These are phyloP conservation scores for Hyles euphorbiae DNA, from an alignment of 1,140 invertebrate species.

Conservation along the genomic window DNA sequence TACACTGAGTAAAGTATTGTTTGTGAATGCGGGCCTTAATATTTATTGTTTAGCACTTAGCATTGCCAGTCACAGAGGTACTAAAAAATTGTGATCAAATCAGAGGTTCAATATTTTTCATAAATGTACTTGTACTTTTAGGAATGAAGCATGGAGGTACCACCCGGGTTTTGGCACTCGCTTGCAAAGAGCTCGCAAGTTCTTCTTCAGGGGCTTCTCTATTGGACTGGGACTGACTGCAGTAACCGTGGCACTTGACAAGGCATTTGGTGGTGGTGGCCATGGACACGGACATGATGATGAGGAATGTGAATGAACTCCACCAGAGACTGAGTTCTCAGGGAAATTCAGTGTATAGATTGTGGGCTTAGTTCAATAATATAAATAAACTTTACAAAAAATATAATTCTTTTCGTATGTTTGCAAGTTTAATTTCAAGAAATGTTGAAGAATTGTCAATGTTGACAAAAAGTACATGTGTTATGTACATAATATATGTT, in stretches of 20 bases:
- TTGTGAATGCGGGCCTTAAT: no score
- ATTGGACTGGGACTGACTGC: slow-evolving; percentile 79
- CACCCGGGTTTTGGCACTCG: slow-evolving; percentile 74
- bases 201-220: slow-evolving; percentile 78
- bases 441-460: no score
- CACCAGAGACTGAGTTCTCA: background rate
- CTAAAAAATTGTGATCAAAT: no score
- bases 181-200: slow-evolving; percentile 25
- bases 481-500: no score
- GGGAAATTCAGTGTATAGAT: background rate
- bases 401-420: background rate
- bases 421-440: no score
- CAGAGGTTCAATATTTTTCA: background rate
- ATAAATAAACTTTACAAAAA: background rate
- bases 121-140: slow-evolving; percentile 27
- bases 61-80: no score
- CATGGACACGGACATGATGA: slow-evolving; percentile 17
- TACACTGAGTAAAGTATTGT: no score
- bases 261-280: slow-evolving; percentile 65
- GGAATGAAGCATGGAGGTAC: slow-evolving; percentile 89
- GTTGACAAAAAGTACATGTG: no score
- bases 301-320: background rate
- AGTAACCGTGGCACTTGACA: slow-evolving; percentile 78
- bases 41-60: no score
- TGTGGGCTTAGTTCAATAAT: slow-evolving; percentile 1